phyloP scores from a whole-genome alignment of 2,888 invertebrate species.

The Mactromeris polynyma region DNA sequence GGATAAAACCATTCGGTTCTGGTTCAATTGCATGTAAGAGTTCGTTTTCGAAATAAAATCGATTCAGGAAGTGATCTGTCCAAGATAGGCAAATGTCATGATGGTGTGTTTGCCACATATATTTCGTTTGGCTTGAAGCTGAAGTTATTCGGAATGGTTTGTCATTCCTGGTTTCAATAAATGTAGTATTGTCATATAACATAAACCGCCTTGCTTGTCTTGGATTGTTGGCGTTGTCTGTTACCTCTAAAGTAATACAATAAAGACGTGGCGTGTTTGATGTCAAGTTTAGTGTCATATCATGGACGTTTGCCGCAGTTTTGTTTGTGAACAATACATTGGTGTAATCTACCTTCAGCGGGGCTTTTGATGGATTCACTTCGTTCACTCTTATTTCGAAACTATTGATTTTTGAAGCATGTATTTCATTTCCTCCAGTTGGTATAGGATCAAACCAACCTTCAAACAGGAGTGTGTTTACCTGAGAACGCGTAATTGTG shows the following conservation, averaged over 20 bases:
- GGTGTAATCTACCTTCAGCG: slow-evolving; percentile 6
- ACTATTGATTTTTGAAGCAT: slow-evolving; percentile 30
- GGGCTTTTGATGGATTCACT: background rate
- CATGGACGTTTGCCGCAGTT: background rate
- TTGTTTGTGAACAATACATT: background rate
- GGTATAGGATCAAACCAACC: slow-evolving; percentile 46
- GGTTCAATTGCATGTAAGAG: slow-evolving; percentile 52
- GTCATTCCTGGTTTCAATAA: slow-evolving; percentile 23
- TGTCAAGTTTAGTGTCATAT: background rate
- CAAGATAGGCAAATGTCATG: slow-evolving; percentile 55
- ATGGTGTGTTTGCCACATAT: slow-evolving; percentile 65
- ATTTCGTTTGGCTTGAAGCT: slow-evolving; percentile 42
- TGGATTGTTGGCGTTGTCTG: slow-evolving; percentile 58
- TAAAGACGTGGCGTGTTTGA: slow-evolving; percentile 24
- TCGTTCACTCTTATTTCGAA: slow-evolving; percentile 21
- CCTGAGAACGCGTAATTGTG: background rate
- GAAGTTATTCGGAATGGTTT: slow-evolving; percentile 44
- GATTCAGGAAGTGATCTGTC: slow-evolving; percentile 48
- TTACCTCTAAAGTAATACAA: slow-evolving; percentile 38
- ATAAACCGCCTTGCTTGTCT: slow-evolving; percentile 57
- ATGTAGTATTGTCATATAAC: slow-evolving; percentile 57
- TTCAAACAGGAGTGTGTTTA: background rate
- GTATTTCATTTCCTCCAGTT: background rate
- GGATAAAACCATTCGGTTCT: slow-evolving; percentile 38
- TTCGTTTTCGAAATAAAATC: slow-evolving; percentile 59